Evolutionary conservation across 2,888 invertebrate species (phyloP).

Genomic region (Amblyteles armatorius): DNA sequence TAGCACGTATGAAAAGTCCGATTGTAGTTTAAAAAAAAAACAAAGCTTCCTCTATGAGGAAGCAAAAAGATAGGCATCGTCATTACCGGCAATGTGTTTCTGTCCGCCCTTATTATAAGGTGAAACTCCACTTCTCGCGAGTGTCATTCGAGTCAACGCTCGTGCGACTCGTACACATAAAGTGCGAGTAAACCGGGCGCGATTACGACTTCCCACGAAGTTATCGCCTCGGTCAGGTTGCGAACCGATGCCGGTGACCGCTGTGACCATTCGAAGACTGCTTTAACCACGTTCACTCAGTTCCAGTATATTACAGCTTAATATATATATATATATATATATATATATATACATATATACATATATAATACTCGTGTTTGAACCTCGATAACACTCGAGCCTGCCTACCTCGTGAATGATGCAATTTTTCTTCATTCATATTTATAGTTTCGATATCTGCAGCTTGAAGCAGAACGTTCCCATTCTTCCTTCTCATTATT

Average conservation of each 20-base stretch:
- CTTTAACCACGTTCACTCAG: constrained; percentile 51
- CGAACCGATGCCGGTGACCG: constrained; percentile 59
- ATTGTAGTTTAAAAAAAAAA: neutral
- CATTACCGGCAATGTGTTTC: neutral
- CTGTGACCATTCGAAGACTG: constrained; percentile 38
- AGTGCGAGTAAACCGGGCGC: constrained; percentile 42
- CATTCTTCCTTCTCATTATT: neutral
- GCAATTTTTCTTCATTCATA: constrained; percentile 55
- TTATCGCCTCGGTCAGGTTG: constrained; percentile 60
- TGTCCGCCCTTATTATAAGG: constrained; percentile 27
- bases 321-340: neutral
- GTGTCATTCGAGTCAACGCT: constrained; percentile 36
- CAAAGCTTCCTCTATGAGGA: too few species aligned
- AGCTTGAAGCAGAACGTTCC: neutral
- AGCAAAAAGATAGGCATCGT: neutral
- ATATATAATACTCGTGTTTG: neutral
- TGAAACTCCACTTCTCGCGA: constrained; percentile 29
- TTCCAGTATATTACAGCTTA: constrained; percentile 19
- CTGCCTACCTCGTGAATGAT: constrained; percentile 43
- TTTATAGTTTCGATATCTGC: constrained; percentile 49
- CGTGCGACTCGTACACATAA: constrained; percentile 33
- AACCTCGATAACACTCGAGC: constrained; percentile 48
- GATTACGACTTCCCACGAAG: constrained; percentile 67
- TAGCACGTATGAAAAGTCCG: neutral
- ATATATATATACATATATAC: neutral